Evolutionary conservation across 2,888 invertebrate species (phyloP).

Genomic region (Geophilus truncorum): DNA sequence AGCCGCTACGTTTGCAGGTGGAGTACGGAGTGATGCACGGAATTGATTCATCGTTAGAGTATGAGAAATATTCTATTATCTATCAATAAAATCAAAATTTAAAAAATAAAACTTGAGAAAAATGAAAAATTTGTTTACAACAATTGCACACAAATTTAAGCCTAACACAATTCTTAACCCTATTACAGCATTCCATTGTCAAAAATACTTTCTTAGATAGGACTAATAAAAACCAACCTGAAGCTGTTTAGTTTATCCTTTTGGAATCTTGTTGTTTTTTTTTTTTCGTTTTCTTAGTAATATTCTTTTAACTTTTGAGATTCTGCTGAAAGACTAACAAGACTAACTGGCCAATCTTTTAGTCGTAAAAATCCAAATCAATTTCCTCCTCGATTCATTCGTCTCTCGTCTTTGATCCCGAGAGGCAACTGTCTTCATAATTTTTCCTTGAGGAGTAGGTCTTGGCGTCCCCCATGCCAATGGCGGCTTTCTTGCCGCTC

Average conservation of each 20-base stretch:
- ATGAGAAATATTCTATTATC: background rate
- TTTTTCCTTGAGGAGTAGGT: conserved; percentile 11
- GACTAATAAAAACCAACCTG: background rate
- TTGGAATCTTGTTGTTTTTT: background rate
- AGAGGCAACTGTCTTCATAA: conserved; percentile 1
- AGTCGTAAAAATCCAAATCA: background rate
- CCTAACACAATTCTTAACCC: background rate
- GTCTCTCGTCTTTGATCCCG: background rate
- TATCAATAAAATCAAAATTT: background rate
- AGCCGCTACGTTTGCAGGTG: background rate
- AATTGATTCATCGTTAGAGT: background rate
- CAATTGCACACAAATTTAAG: background rate
- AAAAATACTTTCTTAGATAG: background rate
- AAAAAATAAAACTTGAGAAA: background rate
- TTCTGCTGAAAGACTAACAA: background rate
- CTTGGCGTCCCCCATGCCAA: conserved; percentile 6
- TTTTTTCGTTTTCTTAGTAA: background rate
- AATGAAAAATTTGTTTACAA: background rate
- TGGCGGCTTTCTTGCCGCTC: background rate
- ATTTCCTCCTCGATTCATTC: background rate
- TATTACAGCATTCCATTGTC: background rate
- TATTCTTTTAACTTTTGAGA: conserved; percentile 16
- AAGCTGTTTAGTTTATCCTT: background rate
- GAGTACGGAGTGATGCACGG: background rate
- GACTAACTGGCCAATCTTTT: background rate